Percentiles rank a stretch among this genome's conserved stretches.
These are phyloP conservation scores for Chionodraco myersi DNA, from an alignment of 2,113 vertebrate genomes.

Conservation along the genomic window DNA sequence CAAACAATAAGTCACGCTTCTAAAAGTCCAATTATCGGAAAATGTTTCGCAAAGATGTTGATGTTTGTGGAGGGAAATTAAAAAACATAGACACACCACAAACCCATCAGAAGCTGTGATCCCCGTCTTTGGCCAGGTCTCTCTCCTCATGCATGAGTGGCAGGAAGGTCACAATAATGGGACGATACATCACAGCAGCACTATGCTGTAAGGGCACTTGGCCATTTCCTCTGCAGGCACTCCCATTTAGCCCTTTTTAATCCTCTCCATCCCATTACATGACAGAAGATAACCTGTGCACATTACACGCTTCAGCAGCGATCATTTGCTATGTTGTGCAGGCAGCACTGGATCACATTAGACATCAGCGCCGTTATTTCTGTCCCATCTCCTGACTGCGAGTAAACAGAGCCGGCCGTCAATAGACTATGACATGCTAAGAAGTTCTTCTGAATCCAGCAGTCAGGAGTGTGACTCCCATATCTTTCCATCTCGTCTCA, in stretches of 20 bases:
- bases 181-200: slow-evolving; percentile 53
- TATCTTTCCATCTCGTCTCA: slow-evolving; percentile 54
- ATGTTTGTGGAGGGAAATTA: slow-evolving; percentile 26
- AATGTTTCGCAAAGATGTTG: slow-evolving; percentile 19
- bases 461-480: slow-evolving; percentile 61
- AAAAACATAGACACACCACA: slow-evolving; percentile 19
- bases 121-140: slow-evolving; percentile 18
- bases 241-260: slow-evolving; percentile 70
- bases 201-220: slow-evolving; percentile 50
- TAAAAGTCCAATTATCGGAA: slow-evolving; percentile 45
- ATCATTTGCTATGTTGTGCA: slow-evolving; percentile 63
- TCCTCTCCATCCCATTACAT: slow-evolving; percentile 72
- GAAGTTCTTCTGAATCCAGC: slow-evolving; percentile 56
- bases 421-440: slow-evolving; percentile 58
- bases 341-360: slow-evolving; percentile 70
- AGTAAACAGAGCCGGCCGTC: slow-evolving; percentile 72
- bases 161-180: slow-evolving; percentile 69
- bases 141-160: slow-evolving; percentile 52
- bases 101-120: slow-evolving; percentile 4
- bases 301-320: slow-evolving; percentile 63
- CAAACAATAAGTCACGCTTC: slow-evolving; percentile 27
- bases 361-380: slow-evolving; percentile 77
- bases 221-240: slow-evolving; percentile 47
- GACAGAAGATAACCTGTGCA: slow-evolving; percentile 59
- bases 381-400: slow-evolving; percentile 63